A percentile compares a stretch with the other conserved stretches of the same genome.
phyloP scores from a whole-genome alignment of 2,113 vertebrate species.

The Anarhynchus alexandrinus region DNA sequence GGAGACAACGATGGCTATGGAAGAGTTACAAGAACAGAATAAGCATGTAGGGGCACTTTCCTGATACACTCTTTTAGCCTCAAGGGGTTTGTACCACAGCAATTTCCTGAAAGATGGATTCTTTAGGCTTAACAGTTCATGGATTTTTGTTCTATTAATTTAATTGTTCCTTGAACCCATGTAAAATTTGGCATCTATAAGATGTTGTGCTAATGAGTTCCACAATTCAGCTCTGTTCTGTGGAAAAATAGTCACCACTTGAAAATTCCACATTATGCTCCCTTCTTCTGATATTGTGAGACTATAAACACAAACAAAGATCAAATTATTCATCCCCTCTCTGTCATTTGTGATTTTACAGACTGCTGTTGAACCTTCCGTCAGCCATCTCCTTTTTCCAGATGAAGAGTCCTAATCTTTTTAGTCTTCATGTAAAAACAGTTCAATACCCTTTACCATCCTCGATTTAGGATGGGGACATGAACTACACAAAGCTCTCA shows the following conservation, averaged over 20 bases:
- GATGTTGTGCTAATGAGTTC: not conserved
- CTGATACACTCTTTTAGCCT: not conserved
- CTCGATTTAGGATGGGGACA: not conserved
- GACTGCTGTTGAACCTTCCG: not conserved
- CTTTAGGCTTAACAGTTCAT: not conserved
- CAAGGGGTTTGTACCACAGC: not conserved
- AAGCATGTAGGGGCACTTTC: not conserved
- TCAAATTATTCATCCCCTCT: not conserved
- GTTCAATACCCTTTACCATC: not conserved
- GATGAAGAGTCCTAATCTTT: not conserved
- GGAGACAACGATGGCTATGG: rapidly evolving
- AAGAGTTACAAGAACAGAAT: not conserved
- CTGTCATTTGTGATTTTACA: not conserved
- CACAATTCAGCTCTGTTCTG: not conserved
- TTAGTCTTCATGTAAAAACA: not conserved
- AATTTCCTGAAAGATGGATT: not conserved
- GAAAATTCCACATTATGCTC: not conserved
- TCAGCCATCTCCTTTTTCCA: not conserved
- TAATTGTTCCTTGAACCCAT: not conserved
- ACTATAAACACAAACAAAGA: not conserved
- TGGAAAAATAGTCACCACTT: not conserved
- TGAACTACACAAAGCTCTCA: not conserved
- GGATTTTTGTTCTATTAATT: not conserved
- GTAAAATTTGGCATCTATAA: not conserved
- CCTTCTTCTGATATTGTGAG: not conserved